Evolutionary conservation across 2,797 vertebrate species (phyloP), one percentile per base, ranked within the genome.

Genomic region (Pangasius sanitwongsei): DNA sequence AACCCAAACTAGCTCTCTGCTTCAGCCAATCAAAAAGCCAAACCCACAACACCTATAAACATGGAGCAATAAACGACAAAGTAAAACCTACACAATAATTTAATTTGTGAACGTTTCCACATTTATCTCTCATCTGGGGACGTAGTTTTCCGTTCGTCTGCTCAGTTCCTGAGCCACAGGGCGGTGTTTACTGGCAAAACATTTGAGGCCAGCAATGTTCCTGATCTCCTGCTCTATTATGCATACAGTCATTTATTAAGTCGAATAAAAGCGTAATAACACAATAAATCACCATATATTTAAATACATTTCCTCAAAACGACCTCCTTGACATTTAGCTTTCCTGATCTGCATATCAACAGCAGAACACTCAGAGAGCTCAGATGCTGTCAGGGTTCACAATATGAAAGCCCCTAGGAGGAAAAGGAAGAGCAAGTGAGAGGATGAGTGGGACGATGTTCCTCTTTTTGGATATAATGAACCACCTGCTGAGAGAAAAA

Each of bases 301-400:
- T 85, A 69, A 87, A 87, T 85, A 85, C 37, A 85, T 89, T 89
- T 85, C 31, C 57, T 18, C 61, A 59, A 75, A 87, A 70, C 15
- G 15, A 65, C 61, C 81, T 87, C 82, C 37, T 87, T 87, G 89
- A 89, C 86, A 87, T 89, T 89, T 89, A 87, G 89, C 81, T 80
- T 89, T 84, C 53, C 44, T 59, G 50, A 85, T 89, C 86, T 87
- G 89, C 86, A 89, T 81, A 85, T 87, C 86, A 78, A 81, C 74
- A 69, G 63, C 61, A 23, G 20, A 77, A 34, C n/a, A 75, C 78
- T 72, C 67, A 4, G 69, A 82, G 57, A 86, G 69, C 78, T 69
- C 23, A 59, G 81, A 87, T 44, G 61, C 74, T 70, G 59, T 89
- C 57, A 86, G 57, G 2, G 53, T 86, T 86, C 67, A 89, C 75